A percentile compares a stretch with the other conserved stretches of the same genome.
phyloP scores from a whole-genome alignment of 1,140 invertebrate species.

The Scaptomyza pallida region DNA sequence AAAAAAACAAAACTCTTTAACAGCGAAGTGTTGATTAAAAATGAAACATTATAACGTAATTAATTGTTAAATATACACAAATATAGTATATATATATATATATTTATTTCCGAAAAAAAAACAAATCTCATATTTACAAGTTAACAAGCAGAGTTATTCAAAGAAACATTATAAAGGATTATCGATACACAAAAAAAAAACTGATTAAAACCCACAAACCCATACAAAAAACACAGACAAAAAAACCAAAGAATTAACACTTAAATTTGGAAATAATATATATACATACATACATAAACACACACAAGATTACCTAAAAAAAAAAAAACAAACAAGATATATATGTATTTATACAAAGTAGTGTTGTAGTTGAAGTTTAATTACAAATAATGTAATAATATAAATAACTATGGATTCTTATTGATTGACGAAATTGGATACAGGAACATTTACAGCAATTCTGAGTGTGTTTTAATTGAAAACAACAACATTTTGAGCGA shows the following conservation, averaged over 20 bases:
- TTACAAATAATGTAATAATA: conserved; percentile 11
- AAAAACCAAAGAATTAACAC: conserved; percentile 71
- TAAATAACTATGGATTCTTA: conserved; percentile 49
- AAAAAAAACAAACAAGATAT: conserved; percentile 4
- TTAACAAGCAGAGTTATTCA: conserved; percentile 72
- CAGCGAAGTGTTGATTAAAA: conserved; percentile 22
- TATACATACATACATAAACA: conserved; percentile 55
- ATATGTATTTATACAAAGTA: conserved; percentile 71
- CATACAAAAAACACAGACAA: conserved; percentile 29
- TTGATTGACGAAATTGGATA: conserved; percentile 74
- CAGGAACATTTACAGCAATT: conserved; percentile 80
- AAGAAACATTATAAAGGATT: conserved; percentile 51
- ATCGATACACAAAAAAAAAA: conserved; percentile 34
- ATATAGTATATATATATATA: conserved; percentile 57
- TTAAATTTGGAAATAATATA: conserved; percentile 68
- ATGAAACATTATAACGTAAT: conserved; percentile 56
- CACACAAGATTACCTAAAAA: conserved; percentile 54
- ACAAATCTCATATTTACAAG: conserved; percentile 73
- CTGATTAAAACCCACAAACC: conserved; percentile 14
- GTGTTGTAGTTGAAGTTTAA: conserved; percentile 65
- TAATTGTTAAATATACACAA: conserved; percentile 73
- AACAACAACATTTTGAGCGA: conserved; percentile 53
- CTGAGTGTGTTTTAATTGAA: conserved; percentile 75
- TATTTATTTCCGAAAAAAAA: conserved; percentile 38
- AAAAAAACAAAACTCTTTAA: not conserved